These are phyloP conservation scores for Drosophila jambulina DNA, from an alignment of 1,140 invertebrate genomes.

Conservation along the genomic window DNA sequence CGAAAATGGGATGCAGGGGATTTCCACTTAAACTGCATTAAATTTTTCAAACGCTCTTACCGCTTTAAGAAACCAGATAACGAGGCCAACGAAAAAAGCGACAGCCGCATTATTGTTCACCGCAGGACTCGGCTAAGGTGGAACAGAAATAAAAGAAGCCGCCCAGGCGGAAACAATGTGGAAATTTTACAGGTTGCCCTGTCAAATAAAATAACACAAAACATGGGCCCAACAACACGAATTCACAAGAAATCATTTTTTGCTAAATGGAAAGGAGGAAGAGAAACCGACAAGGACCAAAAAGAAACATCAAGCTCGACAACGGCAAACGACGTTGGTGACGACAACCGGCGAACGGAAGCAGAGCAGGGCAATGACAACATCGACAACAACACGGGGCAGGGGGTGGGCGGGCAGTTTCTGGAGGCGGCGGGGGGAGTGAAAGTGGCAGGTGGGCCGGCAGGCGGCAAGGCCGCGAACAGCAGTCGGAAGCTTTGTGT, in stretches of 20 bases:
- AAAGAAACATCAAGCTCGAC: slow-evolving; percentile 65
- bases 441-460: not conserved
- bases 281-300: slow-evolving; percentile 36
- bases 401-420: slow-evolving; percentile 1
- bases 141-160: slow-evolving; percentile 66
- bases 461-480: slow-evolving; percentile 24
- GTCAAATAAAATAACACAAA: slow-evolving; percentile 70
- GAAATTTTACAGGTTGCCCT: slow-evolving; percentile 73
- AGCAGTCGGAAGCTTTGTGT: slow-evolving; percentile 76
- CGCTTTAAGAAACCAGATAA: slow-evolving; percentile 39
- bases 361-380: slow-evolving; percentile 56
- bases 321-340: slow-evolving; percentile 52
- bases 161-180: slow-evolving; percentile 67
- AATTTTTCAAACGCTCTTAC: not conserved
- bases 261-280: slow-evolving; percentile 8
- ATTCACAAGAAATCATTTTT: slow-evolving; percentile 55
- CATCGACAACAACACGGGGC: slow-evolving; percentile 5
- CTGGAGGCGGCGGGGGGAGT: slow-evolving; percentile 5
- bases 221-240: slow-evolving; percentile 52
- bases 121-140: slow-evolving; percentile 8
- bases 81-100: slow-evolving; percentile 10
- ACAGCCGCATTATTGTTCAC: slow-evolving; percentile 39
- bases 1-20: slow-evolving; percentile 11
- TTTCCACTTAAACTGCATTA: slow-evolving; percentile 15
- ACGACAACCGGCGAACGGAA: slow-evolving; percentile 75